Base-by-base conservation (phyloP, 1,140 invertebrate species). In the Drosophila triauraria region DNA sequence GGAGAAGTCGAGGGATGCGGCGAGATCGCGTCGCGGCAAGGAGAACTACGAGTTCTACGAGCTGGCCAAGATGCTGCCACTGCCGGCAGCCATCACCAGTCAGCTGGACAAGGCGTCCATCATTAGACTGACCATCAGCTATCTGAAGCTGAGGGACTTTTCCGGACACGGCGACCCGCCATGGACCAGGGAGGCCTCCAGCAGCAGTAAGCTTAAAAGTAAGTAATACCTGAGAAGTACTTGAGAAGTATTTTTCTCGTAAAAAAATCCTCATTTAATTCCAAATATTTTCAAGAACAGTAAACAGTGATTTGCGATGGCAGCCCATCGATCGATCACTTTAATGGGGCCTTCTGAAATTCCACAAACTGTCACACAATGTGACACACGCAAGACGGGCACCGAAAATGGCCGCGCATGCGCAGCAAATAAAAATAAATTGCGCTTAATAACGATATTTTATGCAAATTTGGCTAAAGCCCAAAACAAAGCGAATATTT, bases 1-100 rank as follows among this genome's bases (percentile, higher is more conserved):
- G 94, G 98, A 99, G 93, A 99, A 99, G 93, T 98, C 97, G 48
- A 95, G 98, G 84, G 98, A 99, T 93, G 98, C 98, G 40, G 99
- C 99, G 2, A 94, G 98, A 53, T 98, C 97, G 8, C 94, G 99
- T 40, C 95, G 98, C 42, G 98, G 98, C 27, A 99, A 99, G 91
- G 99, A 99, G 94, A 99, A 99, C 94, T 99, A 97, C 93, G 98
- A 99, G 94, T 99, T 99, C 94, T 99, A 99, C 94, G 98, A 99
- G 94, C 94, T 99, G 93, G 98, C 98, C 70, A 99, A 99, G 94
- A 97, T 99, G 96, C 94, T 99, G 78, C 98, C 98, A 1, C 94
- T 99, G 42, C 98, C 98, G 1, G 96, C 97, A 4, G 98, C 98
- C 84, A 99, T 99, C 93, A 99, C 98, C 78, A 98, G 97, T 76